A percentile compares a stretch with the other conserved stretches of the same genome.
These are phyloP conservation scores for Melinaea menophilus DNA, from an alignment of 2,888 invertebrate genomes.

Conservation along the genomic window DNA sequence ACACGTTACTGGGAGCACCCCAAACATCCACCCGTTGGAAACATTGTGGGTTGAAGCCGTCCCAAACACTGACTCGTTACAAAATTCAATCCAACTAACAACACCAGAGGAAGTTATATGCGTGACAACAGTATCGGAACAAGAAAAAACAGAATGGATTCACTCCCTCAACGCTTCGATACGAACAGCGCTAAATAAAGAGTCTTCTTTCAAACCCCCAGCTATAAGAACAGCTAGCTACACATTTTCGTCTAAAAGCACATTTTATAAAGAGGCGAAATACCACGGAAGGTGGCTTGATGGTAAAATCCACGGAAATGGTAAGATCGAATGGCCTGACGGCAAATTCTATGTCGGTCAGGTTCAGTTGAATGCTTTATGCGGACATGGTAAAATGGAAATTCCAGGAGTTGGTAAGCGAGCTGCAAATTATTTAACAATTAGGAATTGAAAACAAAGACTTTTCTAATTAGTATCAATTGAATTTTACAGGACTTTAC, in stretches of 20 bases:
- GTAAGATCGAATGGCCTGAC: slow-evolving; percentile 89
- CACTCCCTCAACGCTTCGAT: slow-evolving; percentile 86
- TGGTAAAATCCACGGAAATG: slow-evolving; percentile 90
- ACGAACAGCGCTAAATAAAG: slow-evolving; percentile 81
- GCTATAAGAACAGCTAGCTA: slow-evolving; percentile 84
- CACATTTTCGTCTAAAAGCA: slow-evolving; percentile 82
- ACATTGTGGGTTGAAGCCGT: slow-evolving; percentile 89
- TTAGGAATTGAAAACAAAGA: neutral
- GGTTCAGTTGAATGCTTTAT: slow-evolving; percentile 84
- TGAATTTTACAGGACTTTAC: slow-evolving; percentile 78
- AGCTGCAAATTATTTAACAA: slow-evolving; percentile 1
- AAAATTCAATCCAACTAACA: slow-evolving; percentile 82
- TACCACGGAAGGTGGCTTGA: slow-evolving; percentile 90
- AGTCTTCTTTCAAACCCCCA: slow-evolving; percentile 81
- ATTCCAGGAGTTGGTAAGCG: slow-evolving; percentile 78
- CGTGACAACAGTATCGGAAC: slow-evolving; percentile 80
- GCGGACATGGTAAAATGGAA: slow-evolving; percentile 85
- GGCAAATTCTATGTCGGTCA: slow-evolving; percentile 89
- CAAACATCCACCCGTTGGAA: slow-evolving; percentile 81
- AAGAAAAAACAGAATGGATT: slow-evolving; percentile 88
- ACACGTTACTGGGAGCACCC: slow-evolving; percentile 83
- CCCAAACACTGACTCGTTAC: slow-evolving; percentile 80
- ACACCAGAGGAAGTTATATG: slow-evolving; percentile 88
- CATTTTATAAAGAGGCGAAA: slow-evolving; percentile 85
- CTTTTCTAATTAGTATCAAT: neutral